Evolutionary conservation across 2,888 invertebrate species (phyloP).

Genomic region (Linnaemya vulpina): DNA sequence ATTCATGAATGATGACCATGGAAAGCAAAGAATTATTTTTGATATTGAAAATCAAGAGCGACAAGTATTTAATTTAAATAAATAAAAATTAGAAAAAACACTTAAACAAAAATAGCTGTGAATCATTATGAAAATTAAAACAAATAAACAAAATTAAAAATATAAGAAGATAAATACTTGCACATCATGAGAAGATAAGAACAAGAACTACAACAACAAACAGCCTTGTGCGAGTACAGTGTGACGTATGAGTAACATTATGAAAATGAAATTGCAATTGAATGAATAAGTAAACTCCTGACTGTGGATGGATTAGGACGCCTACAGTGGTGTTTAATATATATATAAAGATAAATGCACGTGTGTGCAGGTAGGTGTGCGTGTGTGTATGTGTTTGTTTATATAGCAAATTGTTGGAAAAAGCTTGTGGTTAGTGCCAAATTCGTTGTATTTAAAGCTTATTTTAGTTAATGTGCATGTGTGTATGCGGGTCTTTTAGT

Average conservation of each 20-base stretch:
- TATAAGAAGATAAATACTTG: not conserved
- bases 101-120: conserved; percentile 40
- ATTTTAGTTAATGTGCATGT: not conserved
- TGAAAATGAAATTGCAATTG: conserved; percentile 12
- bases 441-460: conserved; percentile 45
- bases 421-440: conserved; percentile 51
- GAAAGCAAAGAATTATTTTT: conserved; percentile 32
- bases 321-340: conserved; percentile 49
- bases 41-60: not conserved
- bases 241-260: conserved; percentile 72
- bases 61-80: conserved; percentile 31
- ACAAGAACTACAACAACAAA: conserved; percentile 23
- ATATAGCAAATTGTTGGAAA: conserved; percentile 36
- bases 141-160: conserved; percentile 5
- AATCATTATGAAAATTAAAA: conserved; percentile 39
- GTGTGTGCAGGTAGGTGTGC: conserved; percentile 1
- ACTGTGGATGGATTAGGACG: conserved; percentile 52
- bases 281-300: conserved; percentile 18
- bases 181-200: conserved; percentile 3
- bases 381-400: not conserved
- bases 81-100: conserved; percentile 1
- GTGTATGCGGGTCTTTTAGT: not conserved
- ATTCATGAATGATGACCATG: conserved; percentile 55
- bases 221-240: conserved; percentile 53
- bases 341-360: not conserved